Evolutionary conservation across 2,113 vertebrate genomes (phyloP).

Genomic region (Myotis lucifugus): DNA sequence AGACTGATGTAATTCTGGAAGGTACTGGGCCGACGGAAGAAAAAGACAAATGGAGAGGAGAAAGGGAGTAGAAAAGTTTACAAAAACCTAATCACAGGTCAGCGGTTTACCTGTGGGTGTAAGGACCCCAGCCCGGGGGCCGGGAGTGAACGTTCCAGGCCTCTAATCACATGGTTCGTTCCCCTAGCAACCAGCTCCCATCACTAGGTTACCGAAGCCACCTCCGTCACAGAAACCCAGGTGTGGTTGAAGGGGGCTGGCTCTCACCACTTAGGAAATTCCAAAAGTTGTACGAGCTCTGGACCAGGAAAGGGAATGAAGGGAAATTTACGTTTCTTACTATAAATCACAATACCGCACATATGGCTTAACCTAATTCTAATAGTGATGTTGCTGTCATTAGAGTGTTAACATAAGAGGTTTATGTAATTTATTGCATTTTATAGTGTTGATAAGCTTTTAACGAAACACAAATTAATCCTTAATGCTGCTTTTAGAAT

Average conservation of each 20-base stretch:
- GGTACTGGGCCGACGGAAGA: neutral
- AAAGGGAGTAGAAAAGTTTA: neutral
- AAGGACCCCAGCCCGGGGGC: neutral
- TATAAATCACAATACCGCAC: neutral
- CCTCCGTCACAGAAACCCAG: neutral
- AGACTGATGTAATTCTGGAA: neutral
- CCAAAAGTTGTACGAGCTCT: neutral
- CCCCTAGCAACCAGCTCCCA: neutral
- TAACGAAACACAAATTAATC: conserved; percentile 44
- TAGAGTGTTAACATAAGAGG: neutral
- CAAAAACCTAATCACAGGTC: neutral
- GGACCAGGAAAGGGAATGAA: neutral
- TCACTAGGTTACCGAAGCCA: neutral
- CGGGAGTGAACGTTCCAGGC: neutral
- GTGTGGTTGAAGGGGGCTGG: neutral
- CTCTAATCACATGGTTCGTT: neutral
- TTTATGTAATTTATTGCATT: conserved; percentile 38
- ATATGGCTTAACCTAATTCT: neutral
- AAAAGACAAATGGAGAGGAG: neutral
- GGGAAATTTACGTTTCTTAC: neutral
- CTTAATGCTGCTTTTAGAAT: conserved; percentile 30
- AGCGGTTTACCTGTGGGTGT: neutral
- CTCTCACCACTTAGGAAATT: neutral
- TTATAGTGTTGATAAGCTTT: conserved; percentile 17
- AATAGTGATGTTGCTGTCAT: neutral